Base-by-base conservation (phyloP, 37 sponge, comb jelly and placozoan species). In the Diacarnus erythraeanus region DNA sequence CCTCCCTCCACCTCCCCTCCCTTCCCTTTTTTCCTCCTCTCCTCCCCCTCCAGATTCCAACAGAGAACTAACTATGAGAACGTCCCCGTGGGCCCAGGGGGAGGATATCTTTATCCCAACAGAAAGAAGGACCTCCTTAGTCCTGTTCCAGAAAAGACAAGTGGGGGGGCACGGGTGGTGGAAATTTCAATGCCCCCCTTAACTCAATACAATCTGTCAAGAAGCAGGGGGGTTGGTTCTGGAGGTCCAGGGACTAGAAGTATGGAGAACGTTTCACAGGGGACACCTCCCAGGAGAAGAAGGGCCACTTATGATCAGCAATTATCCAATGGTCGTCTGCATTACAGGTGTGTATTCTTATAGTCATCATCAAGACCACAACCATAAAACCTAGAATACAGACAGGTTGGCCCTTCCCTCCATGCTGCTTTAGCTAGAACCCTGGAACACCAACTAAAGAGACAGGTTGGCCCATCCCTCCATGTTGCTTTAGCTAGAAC, bases 81-180 rank as follows among this genome's bases (percentile, higher is more conserved):
- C 63, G 2, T 42, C 12, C 40, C 2, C n/a, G n/a, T 23, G 35
- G 42, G 26, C n/a, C 9, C 42, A 20, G 51, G 51, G 5, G 64
- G 64, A 27, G 64, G 25, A 25, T 44, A 72, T 42, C 54, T 29
- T 29, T 72, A 44, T 72, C 5, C 25, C 51, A 72, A 41, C 39
- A 39, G 69, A 37, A 68, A 42, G 26, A 75, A 76, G n/a, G 84
- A 84, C 22, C 0, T 70, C 41, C 77, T 84, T 26, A 69, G 84
- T 27, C 69, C 84, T 0, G 77, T 84, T 10, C 84, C 84, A 38
- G 84, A 84, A 38, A 44, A 57, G 1, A 41, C 84, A 0, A 22
- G 30, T 1, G 66, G 84, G n/a, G 70, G 84, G 18, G 69, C 84
- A 2, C n/a, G 77, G 35, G 69, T 76, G 23, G 67, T 83, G 42